These are phyloP conservation scores for Leucoptera coffeella DNA, from an alignment of 2,888 invertebrate species.

Conservation along the genomic window DNA sequence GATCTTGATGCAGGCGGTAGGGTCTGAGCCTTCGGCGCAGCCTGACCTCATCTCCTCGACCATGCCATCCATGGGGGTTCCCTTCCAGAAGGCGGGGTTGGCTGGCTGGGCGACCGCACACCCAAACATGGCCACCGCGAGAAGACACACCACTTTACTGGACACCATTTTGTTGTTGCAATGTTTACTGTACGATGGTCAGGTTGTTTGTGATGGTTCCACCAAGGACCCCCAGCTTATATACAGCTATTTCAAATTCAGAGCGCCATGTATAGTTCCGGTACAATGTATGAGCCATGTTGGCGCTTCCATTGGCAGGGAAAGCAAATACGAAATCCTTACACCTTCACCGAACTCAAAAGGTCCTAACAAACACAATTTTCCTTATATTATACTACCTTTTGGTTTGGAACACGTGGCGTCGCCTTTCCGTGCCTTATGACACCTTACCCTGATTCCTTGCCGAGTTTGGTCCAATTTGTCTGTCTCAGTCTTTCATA, in stretches of 20 bases:
- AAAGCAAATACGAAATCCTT: no score
- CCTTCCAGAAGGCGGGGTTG: constrained; percentile 63
- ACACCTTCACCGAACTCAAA: no score
- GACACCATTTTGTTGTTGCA: constrained; percentile 34
- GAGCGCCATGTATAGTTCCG: constrained; percentile 38
- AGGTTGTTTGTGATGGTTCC: constrained; percentile 41
- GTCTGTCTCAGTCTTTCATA: constrained; percentile 14
- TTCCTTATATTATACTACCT: constrained; percentile 14
- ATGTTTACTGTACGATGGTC: constrained; percentile 36
- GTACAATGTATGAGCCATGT: constrained; percentile 37
- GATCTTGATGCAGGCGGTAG: constrained; percentile 76
- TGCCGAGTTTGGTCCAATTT: constrained; percentile 26
- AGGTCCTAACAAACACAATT: constrained; percentile 23
- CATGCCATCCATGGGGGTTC: constrained; percentile 64
- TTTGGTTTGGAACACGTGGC: constrained; percentile 17
- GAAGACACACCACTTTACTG: constrained; percentile 39
- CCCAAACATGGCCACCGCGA: constrained; percentile 50
- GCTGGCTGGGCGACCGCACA: constrained; percentile 57
- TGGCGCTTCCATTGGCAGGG: constrained; percentile 33
- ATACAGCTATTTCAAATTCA: constrained; percentile 55
- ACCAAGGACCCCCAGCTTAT: constrained; percentile 41
- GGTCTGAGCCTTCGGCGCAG: constrained; percentile 69
- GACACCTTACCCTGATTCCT: constrained; percentile 46
- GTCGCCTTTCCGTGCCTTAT: constrained; percentile 46
- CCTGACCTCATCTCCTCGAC: constrained; percentile 71